These are phyloP conservation scores for Pedicia rivosa DNA, from an alignment of 2,888 invertebrate species.

Conservation along the genomic window DNA sequence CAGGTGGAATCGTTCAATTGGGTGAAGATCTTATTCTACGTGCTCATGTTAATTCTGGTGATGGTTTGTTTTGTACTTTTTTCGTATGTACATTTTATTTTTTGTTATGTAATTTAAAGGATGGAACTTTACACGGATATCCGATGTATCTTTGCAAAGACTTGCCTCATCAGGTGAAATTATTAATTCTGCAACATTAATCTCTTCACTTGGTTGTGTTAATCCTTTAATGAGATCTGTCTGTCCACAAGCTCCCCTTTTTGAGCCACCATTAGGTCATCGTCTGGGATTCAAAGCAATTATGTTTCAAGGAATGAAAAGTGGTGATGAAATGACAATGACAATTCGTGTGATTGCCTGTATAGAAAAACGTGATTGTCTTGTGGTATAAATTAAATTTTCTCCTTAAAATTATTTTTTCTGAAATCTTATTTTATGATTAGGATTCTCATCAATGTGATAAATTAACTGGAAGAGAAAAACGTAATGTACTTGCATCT, in stretches of 20 bases:
- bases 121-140: slow-evolving; percentile 36
- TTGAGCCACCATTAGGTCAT: slow-evolving; percentile 30
- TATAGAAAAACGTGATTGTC: slow-evolving; percentile 35
- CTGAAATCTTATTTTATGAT: not conserved
- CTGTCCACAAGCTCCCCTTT: slow-evolving; percentile 30
- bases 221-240: slow-evolving; percentile 32
- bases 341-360: slow-evolving; percentile 39
- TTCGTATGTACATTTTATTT: no score
- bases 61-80: no score
- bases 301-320: slow-evolving; percentile 40
- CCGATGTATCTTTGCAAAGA: slow-evolving; percentile 33
- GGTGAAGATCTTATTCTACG: slow-evolving; percentile 40
- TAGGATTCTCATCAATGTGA: not conserved
- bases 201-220: slow-evolving; percentile 33
- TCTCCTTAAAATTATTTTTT: no score
- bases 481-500: not conserved
- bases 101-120: no score
- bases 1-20: slow-evolving; percentile 36
- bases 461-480: not conserved
- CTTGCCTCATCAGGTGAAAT: slow-evolving; percentile 22
- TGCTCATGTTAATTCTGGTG: slow-evolving; percentile 35
- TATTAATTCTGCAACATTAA: slow-evolving; percentile 26
- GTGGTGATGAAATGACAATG: slow-evolving; percentile 38
- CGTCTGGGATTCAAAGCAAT: slow-evolving; percentile 35
- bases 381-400: slow-evolving; percentile 13